Percentiles rank a stretch among this genome's conserved stretches.
These are phyloP conservation scores for Nebria salina DNA, from an alignment of 2,888 invertebrate species.

Conservation along the genomic window DNA sequence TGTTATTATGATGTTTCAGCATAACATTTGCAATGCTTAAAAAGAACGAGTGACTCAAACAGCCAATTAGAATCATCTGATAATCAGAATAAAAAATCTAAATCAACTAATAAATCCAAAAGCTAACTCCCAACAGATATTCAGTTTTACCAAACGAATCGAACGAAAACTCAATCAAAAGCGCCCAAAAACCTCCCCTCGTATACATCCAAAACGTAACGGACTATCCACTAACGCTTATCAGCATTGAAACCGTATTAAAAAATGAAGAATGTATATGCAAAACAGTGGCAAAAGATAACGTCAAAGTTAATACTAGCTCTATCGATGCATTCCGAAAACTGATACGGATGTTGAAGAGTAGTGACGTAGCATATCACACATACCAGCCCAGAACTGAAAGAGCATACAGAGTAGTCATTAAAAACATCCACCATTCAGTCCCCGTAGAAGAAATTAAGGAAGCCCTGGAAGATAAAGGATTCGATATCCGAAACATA, in stretches of 20 bases:
- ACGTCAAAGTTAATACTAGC: not conserved
- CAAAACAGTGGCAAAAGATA: not conserved
- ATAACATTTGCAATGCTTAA: too few species aligned
- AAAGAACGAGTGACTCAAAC: too few species aligned
- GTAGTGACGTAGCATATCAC: not conserved
- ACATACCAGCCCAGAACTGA: too few species aligned
- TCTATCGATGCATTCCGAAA: not conserved
- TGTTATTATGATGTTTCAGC: too few species aligned
- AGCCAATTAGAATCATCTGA: too few species aligned
- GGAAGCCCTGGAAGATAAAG: constrained; percentile 19
- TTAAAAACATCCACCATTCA: too few species aligned
- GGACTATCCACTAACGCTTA: not conserved
- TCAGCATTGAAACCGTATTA: not conserved
- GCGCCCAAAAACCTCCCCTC: not conserved
- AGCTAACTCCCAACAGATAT: too few species aligned
- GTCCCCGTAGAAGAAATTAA: constrained; percentile 6
- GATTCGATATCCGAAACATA: constrained; percentile 20
- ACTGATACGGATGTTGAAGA: not conserved
- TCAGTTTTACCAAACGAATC: not conserved
- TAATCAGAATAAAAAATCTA: too few species aligned
- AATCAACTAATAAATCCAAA: too few species aligned
- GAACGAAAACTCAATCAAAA: constrained; percentile 16
- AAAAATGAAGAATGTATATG: not conserved
- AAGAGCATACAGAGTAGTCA: too few species aligned
- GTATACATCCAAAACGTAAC: too few species aligned